Conservation (phyloP, 2,888 invertebrate species). For the Zeuzera pyrina region DNA sequence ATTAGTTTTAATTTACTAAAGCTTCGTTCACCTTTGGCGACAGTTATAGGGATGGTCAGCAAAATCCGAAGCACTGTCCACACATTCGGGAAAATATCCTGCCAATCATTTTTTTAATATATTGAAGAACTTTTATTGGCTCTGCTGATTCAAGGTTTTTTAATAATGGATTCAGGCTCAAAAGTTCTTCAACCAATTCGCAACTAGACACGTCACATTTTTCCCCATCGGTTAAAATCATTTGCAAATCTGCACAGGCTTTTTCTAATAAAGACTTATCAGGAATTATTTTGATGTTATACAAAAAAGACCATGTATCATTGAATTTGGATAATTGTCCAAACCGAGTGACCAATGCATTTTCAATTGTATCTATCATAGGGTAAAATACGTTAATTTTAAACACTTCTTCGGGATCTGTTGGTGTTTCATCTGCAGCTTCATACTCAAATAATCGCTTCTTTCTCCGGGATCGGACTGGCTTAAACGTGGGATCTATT, state of each 20-base stretch:
- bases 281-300: conserved; percentile 12
- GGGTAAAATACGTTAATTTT: conserved; percentile 9
- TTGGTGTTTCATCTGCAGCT: neutral
- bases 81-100: conserved; percentile 8
- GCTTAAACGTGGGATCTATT: conserved; percentile 5
- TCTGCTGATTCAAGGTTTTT: conserved; percentile 10
- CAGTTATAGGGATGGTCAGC: conserved; percentile 8
- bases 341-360: conserved; percentile 9
- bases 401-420: neutral
- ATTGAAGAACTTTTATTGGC: conserved; percentile 11
- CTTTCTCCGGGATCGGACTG: conserved; percentile 11
- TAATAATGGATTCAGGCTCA: conserved; percentile 12
- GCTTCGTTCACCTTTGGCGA: conserved; percentile 10
- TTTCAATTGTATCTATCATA: conserved; percentile 11
- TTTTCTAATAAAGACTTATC: conserved; percentile 11
- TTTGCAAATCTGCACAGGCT: conserved; percentile 8
- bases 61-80: neutral
- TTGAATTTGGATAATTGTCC: conserved; percentile 8
- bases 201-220: conserved; percentile 11
- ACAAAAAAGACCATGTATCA: conserved; percentile 11
- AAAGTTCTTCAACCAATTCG: conserved; percentile 12
- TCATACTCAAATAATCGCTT: conserved; percentile 7
- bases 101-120: conserved; percentile 12
- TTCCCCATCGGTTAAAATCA: conserved; percentile 11
- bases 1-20: conserved; percentile 10